Evolutionary conservation across 2,113 vertebrate genomes (phyloP).

Genomic region (Dolichotis patagonum): DNA sequence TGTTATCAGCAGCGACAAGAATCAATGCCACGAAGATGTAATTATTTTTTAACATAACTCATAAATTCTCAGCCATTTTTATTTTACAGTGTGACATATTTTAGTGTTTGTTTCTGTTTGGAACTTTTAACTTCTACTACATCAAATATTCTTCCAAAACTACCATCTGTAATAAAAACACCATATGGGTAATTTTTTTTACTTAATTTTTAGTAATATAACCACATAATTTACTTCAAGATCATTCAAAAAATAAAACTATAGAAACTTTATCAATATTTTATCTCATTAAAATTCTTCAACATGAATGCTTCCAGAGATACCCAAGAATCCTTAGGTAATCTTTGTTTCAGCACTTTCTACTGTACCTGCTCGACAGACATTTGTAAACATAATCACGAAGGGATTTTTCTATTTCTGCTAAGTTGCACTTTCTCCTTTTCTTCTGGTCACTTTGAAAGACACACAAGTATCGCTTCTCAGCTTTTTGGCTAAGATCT

Average conservation of each 20-base stretch:
- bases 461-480: neutral
- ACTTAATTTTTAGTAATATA: constrained; percentile 38
- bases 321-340: neutral
- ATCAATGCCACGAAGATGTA: neutral
- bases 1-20: neutral
- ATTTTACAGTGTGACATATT: neutral
- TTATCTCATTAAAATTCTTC: constrained; percentile 5
- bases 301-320: neutral
- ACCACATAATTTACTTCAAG: neutral
- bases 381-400: neutral
- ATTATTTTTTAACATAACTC: neutral
- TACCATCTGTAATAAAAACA: constrained; percentile 25
- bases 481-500: neutral
- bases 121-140: constrained; percentile 13
- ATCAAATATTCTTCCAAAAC: constrained; percentile 3
- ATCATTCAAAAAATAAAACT: neutral
- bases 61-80: neutral
- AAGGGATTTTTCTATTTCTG: neutral
- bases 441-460: neutral
- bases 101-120: neutral
- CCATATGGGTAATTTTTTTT: neutral
- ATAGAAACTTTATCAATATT: constrained; percentile 3
- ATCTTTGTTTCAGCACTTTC: neutral
- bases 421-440: neutral
- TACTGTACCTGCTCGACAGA: neutral